Evolutionary conservation across 1,140 invertebrate species (phyloP).

Genomic region (Onthophagus taurus): DNA sequence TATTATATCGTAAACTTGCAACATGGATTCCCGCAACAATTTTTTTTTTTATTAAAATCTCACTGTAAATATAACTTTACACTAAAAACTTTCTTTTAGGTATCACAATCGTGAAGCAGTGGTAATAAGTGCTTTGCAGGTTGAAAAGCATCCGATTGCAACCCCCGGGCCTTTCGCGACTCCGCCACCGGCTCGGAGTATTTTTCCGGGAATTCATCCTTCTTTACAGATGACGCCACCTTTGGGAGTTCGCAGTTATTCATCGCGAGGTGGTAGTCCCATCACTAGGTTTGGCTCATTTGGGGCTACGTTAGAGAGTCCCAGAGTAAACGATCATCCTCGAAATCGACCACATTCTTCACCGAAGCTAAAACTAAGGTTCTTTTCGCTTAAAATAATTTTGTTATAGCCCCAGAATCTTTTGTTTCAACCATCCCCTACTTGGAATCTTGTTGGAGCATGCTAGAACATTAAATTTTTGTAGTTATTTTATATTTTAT

Average conservation of each 20-base stretch:
- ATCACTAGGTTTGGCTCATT: constrained; percentile 32
- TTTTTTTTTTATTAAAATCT: too few species aligned
- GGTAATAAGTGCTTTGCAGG: constrained; percentile 85
- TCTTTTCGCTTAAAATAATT: too few species aligned
- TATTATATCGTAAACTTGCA: too few species aligned
- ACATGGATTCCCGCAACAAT: too few species aligned
- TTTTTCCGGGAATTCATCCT: constrained; percentile 31
- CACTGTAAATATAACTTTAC: constrained; percentile 5
- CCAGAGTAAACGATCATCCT: constrained; percentile 39
- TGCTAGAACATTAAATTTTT: background rate
- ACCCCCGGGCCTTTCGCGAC: constrained; percentile 59
- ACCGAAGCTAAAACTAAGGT: constrained; percentile 89
- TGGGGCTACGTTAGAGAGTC: constrained; percentile 45
- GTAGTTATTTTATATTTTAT: constrained; percentile 1
- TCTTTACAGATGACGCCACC: constrained; percentile 32
- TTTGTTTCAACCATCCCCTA: too few species aligned
- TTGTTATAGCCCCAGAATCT: too few species aligned
- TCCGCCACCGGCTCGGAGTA: constrained; percentile 49
- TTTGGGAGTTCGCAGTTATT: constrained; percentile 29
- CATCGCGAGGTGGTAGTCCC: constrained; percentile 38
- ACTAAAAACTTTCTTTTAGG: constrained; percentile 40
- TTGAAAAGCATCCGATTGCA: constrained; percentile 83
- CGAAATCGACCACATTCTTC: constrained; percentile 62
- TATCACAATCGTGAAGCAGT: constrained; percentile 88
- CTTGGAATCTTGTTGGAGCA: too few species aligned